phyloP scores from a whole-genome alignment of 2,797 vertebrate species.

The Parauchenoglanis punctatus region DNA sequence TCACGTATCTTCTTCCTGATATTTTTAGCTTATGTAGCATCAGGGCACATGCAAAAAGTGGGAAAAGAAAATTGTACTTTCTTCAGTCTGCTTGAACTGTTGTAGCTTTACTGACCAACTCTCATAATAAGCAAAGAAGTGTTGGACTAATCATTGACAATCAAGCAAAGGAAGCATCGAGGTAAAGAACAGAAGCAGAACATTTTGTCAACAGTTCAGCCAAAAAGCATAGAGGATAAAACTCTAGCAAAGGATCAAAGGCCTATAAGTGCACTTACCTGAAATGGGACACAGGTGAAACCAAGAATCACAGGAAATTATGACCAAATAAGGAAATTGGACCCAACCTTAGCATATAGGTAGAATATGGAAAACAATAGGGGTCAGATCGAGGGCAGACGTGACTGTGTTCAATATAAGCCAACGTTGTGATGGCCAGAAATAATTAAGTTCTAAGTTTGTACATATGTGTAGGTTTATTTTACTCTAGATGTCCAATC shows the following conservation, averaged over 20 bases:
- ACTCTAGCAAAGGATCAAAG: background rate
- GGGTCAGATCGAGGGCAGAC: background rate
- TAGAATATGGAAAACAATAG: background rate
- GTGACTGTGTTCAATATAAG: background rate
- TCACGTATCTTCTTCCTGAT: background rate
- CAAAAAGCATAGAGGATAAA: background rate
- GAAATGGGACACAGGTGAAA: background rate
- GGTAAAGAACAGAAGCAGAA: no score
- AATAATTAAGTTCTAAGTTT: background rate
- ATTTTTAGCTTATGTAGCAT: background rate
- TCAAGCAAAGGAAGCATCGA: background rate
- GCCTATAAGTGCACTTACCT: background rate
- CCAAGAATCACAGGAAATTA: background rate
- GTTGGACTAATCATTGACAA: background rate
- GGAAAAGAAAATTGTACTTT: background rate
- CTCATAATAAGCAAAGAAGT: background rate
- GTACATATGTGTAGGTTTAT: background rate
- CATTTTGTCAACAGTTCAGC: background rate
- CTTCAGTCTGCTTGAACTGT: background rate
- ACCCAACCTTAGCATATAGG: no score
- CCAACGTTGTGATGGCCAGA: background rate
- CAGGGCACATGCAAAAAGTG: background rate
- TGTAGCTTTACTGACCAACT: background rate
- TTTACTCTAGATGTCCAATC: background rate
- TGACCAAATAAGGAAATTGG: conserved; percentile 1